phyloP scores from a whole-genome alignment of 92 coral and sea anemone genomes.

The Phenganax stokvisi region DNA sequence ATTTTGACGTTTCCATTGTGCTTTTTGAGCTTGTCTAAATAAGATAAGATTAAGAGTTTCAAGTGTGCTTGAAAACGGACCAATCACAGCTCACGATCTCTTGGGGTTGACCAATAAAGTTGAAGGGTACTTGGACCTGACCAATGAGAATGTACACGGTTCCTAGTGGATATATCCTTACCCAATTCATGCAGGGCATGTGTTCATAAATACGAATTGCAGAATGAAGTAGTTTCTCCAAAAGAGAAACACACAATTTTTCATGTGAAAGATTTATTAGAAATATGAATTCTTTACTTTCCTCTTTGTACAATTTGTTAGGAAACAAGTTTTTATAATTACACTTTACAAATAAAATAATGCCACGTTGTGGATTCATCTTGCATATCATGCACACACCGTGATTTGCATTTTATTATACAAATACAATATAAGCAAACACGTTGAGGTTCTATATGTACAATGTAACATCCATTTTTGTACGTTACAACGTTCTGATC shows the following conservation, averaged over 20 bases:
- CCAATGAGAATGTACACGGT: neutral
- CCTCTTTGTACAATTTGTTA: neutral
- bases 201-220: neutral
- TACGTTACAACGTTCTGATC: neutral
- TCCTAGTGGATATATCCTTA: neutral
- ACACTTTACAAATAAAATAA: neutral
- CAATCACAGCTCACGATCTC: too few species aligned
- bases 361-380: neutral
- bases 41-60: conserved; percentile 17
- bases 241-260: neutral
- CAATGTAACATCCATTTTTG: neutral
- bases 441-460: neutral
- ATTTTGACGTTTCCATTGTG: neutral
- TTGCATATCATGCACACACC: neutral
- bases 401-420: neutral
- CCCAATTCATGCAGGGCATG: neutral
- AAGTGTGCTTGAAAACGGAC: conserved; percentile 1
- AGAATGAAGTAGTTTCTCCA: neutral
- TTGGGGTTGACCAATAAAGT: too few species aligned
- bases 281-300: neutral
- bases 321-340: conserved; percentile 1
- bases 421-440: conserved; percentile 28
- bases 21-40: neutral
- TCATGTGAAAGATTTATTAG: neutral
- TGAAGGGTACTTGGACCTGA: conserved; percentile 1